Evolutionary conservation across 2,797 vertebrate genomes (phyloP).

Genomic region (Masticophis lateralis): DNA sequence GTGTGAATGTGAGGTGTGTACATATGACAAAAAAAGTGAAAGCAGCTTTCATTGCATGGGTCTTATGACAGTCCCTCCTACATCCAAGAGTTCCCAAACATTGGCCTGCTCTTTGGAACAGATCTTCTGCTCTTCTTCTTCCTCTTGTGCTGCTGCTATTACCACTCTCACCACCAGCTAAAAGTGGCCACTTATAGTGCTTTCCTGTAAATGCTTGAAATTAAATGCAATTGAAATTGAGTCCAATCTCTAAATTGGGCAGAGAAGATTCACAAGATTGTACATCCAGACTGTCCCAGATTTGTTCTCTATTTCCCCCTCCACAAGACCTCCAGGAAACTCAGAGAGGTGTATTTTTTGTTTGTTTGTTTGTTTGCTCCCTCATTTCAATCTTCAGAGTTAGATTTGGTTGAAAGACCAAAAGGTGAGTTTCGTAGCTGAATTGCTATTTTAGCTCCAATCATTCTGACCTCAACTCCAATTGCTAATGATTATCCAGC

Average conservation of each 20-base stretch:
- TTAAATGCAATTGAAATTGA: background rate
- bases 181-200: background rate
- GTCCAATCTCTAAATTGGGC: background rate
- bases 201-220: background rate
- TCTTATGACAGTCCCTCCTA: background rate
- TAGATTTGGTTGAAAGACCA: background rate
- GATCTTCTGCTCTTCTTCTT: background rate
- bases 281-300: background rate
- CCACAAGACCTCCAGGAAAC: background rate
- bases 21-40: background rate
- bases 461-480: background rate
- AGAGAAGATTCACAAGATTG: background rate
- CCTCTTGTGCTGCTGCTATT: background rate
- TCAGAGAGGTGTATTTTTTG: background rate
- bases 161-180: background rate
- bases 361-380: background rate
- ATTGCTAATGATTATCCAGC: background rate
- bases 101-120: background rate
- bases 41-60: background rate
- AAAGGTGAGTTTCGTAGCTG: background rate
- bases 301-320: background rate
- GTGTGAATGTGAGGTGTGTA: background rate
- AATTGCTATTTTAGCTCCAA: background rate
- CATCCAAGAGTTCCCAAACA: background rate
- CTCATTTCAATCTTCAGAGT: background rate